Conservation (phyloP, 2,888 invertebrate genomes). For the Zygaena filipendulae region DNA sequence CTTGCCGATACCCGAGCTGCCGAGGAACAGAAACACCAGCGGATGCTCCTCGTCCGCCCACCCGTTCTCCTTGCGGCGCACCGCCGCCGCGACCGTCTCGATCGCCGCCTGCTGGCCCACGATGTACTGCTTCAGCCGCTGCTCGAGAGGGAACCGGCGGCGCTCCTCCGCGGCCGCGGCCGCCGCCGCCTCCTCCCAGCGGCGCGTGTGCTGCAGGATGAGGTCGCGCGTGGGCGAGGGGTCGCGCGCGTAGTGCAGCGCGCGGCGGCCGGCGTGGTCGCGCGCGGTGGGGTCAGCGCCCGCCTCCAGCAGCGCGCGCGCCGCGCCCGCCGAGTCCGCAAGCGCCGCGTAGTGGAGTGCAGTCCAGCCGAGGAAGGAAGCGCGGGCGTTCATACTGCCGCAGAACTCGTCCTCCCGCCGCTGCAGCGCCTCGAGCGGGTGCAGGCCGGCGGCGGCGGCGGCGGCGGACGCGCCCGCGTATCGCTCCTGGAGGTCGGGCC, state of each 20-base stretch:
- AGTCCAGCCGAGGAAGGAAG: conserved; percentile 86
- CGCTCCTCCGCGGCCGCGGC: conserved; percentile 81
- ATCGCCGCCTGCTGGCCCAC: conserved; percentile 89
- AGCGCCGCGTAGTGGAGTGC: conserved; percentile 90
- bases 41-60: conserved; percentile 95
- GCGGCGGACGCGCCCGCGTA: conserved; percentile 77
- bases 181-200: conserved; percentile 61
- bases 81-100: conserved; percentile 82
- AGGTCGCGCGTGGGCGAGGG: conserved; percentile 71
- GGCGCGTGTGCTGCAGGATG: conserved; percentile 61
- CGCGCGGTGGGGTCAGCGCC: conserved; percentile 80
- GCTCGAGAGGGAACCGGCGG: conserved; percentile 84
- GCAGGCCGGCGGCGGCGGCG: conserved; percentile 73
- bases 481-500: conserved; percentile 78
- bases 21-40: conserved; percentile 89
- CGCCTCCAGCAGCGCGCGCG: conserved; percentile 73
- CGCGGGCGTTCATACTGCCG: conserved; percentile 73
- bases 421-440: conserved; percentile 77
- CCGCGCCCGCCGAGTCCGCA: conserved; percentile 72
- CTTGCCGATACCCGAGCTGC: conserved; percentile 95
- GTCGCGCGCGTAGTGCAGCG: conserved; percentile 78
- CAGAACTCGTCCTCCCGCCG: conserved; percentile 87
- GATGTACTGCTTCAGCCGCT: conserved; percentile 81
- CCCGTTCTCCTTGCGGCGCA: conserved; percentile 91
- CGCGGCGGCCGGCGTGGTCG: conserved; percentile 82